These are phyloP conservation scores for Pseudopleuronectes americanus DNA, from an alignment of 2,797 vertebrate genomes.

Conservation along the genomic window DNA sequence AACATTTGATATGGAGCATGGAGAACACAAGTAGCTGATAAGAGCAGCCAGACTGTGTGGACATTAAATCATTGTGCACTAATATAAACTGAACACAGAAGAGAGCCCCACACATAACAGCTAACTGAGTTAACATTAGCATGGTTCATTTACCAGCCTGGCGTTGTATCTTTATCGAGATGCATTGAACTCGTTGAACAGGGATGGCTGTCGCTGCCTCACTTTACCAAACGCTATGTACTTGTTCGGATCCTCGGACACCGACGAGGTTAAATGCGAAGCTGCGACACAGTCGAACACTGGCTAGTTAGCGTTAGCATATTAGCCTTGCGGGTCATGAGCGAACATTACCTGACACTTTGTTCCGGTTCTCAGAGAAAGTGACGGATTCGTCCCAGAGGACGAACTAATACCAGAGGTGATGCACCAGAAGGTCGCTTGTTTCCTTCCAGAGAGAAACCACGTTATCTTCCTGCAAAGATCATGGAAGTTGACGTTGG, in stretches of 20 bases:
- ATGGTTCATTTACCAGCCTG: not conserved
- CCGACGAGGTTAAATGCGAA: no score
- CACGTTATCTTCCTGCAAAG: not conserved
- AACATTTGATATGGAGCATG: no score
- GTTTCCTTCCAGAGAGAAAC: not conserved
- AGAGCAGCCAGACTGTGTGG: no score
- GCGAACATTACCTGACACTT: conserved; percentile 58
- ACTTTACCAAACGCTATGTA: not conserved
- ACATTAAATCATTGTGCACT: no score
- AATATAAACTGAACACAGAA: no score
- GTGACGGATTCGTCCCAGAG: conserved; percentile 25
- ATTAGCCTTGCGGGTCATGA: conserved; percentile 41
- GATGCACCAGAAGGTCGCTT: not conserved
- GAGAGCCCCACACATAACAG: no score
- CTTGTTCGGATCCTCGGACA: not conserved
- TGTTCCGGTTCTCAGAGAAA: conserved; percentile 40
- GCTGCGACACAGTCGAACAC: not conserved
- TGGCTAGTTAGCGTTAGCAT: conserved; percentile 39
- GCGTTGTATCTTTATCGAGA: not conserved
- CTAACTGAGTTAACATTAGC: no score
- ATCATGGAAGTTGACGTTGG: conserved; percentile 6
- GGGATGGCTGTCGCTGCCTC: no score
- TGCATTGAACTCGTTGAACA: not conserved
- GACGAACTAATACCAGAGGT: not conserved
- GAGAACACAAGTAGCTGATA: no score